These are phyloP conservation scores for Halesus radiatus DNA, from an alignment of 1,140 invertebrate genomes.

Conservation along the genomic window DNA sequence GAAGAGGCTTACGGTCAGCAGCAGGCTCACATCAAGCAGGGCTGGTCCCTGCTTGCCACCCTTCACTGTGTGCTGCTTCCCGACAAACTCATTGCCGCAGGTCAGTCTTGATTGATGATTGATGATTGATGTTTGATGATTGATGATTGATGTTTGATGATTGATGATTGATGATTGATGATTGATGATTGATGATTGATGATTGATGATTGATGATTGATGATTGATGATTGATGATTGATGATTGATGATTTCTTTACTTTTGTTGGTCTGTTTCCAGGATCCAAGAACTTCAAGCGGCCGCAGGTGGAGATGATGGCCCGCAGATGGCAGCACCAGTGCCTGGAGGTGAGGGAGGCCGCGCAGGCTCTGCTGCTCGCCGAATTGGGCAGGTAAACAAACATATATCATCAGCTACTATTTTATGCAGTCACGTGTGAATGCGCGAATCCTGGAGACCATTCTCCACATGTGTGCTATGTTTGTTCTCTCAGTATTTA, in stretches of 20 bases:
- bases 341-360: constrained; percentile 96
- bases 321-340: constrained; percentile 97
- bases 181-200: no score
- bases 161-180: no score
- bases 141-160: no score
- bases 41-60: constrained; percentile 96
- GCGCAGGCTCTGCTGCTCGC: constrained; percentile 95
- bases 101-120: constrained; percentile 54
- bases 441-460: no score
- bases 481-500: no score
- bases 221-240: no score
- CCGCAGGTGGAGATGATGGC: constrained; percentile 98
- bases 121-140: no score
- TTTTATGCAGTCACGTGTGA: no score
- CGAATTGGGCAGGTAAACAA: constrained; percentile 82
- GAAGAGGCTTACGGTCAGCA: constrained; percentile 87
- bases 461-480: no score
- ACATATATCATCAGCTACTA: no score
- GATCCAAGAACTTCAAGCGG: constrained; percentile 87
- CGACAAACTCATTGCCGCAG: constrained; percentile 83
- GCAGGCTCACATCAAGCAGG: constrained; percentile 93
- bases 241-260: no score
- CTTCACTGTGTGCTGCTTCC: constrained; percentile 96
- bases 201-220: no score
- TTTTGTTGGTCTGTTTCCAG: constrained; percentile 58